Evolutionary conservation across 2,797 vertebrate genomes (phyloP).

Genomic region (Gouania willdenowi): DNA sequence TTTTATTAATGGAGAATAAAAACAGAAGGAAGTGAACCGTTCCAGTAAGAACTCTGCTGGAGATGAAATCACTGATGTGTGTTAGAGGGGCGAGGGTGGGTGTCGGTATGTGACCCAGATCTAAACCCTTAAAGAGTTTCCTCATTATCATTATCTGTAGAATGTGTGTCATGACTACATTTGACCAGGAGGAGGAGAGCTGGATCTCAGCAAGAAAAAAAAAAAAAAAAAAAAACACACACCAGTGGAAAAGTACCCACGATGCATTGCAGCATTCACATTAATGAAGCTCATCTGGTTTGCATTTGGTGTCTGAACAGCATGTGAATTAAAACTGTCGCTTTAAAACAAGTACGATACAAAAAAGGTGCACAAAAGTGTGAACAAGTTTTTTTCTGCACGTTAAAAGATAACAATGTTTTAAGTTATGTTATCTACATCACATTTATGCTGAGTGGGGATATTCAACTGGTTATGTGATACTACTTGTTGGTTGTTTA

Average conservation of each 20-base stretch:
- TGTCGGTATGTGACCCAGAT: neutral
- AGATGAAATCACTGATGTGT: neutral
- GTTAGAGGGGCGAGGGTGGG: neutral
- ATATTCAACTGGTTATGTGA: too few species aligned
- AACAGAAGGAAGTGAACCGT: too few species aligned
- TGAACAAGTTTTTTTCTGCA: too few species aligned
- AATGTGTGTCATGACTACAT: neutral
- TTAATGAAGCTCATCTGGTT: slow-evolving; percentile 3
- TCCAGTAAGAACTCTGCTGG: slow-evolving; percentile 4
- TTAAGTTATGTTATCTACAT: too few species aligned
- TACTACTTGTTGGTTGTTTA: too few species aligned
- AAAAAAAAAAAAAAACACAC: slow-evolving; percentile 5
- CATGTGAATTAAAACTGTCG: too few species aligned
- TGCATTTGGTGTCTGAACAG: slow-evolving; percentile 3
- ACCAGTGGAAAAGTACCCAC: neutral
- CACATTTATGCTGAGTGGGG: too few species aligned
- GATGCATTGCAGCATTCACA: slow-evolving; percentile 1
- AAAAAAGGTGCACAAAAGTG: too few species aligned
- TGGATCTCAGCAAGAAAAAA: slow-evolving; percentile 7
- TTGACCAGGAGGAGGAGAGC: neutral
- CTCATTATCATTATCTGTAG: neutral
- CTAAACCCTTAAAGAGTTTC: neutral
- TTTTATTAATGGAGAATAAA: too few species aligned
- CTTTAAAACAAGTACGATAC: too few species aligned
- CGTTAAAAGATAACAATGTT: too few species aligned